These are phyloP conservation scores for Riparia riparia DNA, from an alignment of 2,113 vertebrate genomes.

Conservation along the genomic window DNA sequence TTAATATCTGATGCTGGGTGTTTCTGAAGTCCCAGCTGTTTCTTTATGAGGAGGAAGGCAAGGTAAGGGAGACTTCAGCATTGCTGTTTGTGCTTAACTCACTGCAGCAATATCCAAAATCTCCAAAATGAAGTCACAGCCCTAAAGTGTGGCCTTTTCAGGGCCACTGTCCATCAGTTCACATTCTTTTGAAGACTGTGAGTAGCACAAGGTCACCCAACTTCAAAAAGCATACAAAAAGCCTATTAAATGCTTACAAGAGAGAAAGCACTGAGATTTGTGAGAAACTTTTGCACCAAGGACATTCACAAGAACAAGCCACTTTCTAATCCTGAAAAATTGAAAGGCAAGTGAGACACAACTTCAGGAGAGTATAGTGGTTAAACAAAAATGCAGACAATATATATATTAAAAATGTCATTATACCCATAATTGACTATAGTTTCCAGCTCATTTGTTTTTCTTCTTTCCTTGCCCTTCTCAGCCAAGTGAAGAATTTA, in stretches of 20 bases:
- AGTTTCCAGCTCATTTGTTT: not conserved
- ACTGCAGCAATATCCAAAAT: not conserved
- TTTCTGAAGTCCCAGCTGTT: constrained; percentile 8
- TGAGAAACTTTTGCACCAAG: not conserved
- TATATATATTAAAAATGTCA: not conserved
- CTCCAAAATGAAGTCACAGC: not conserved
- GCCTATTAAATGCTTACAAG: not conserved
- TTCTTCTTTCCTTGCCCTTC: not conserved
- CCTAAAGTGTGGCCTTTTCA: not conserved
- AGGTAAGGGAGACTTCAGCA: not conserved
- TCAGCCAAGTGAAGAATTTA: not conserved
- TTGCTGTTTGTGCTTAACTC: not conserved
- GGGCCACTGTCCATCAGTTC: not conserved
- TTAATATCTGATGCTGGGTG: not conserved
- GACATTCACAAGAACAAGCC: not conserved
- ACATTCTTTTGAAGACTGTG: not conserved
- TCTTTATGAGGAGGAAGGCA: not conserved
- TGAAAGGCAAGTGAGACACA: not conserved
- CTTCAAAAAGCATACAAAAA: not conserved
- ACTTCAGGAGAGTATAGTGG: not conserved
- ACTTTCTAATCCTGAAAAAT: not conserved
- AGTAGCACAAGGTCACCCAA: not conserved
- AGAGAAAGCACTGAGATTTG: not conserved
- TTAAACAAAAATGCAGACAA: not conserved
- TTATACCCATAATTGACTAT: not conserved